Conservation (phyloP, 2,797 vertebrate species). For the Distichodus sexfasciatus region DNA sequence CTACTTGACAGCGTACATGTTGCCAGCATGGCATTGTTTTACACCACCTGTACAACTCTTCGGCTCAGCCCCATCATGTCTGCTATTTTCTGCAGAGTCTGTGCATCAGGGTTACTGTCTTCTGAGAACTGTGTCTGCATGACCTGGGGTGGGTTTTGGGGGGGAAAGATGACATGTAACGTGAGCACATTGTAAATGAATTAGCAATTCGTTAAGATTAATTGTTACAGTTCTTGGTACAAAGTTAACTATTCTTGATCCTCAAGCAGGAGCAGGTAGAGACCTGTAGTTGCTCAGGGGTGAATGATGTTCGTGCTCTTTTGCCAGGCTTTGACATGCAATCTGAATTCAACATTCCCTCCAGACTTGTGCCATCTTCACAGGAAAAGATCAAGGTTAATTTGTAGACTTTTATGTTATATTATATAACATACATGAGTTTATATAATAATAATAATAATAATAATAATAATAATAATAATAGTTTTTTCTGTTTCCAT, state of each 20-base stretch:
- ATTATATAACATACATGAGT: too few relatives aligned
- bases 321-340: slow-evolving; percentile 94
- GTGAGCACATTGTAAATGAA: too few relatives aligned
- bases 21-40: background rate
- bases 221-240: background rate
- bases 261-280: background rate
- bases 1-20: background rate
- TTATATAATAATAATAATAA: background rate
- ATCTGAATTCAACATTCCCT: slow-evolving; percentile 91
- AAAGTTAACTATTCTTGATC: background rate
- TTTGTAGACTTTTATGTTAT: too few relatives aligned
- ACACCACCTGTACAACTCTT: slow-evolving; percentile 92
- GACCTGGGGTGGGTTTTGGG: slow-evolving; percentile 70
- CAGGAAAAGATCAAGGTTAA: background rate
- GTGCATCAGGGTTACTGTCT: slow-evolving; percentile 96
- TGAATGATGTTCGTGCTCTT: slow-evolving; percentile 94
- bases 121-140: slow-evolving; percentile 98
- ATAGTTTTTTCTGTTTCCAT: background rate
- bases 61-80: slow-evolving; percentile 95
- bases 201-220: too few relatives aligned
- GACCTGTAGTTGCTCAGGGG: slow-evolving; percentile 94
- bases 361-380: slow-evolving; percentile 90
- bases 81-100: slow-evolving; percentile 93
- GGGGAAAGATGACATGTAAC: background rate
- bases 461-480: background rate